A percentile compares a stretch with the other conserved stretches of the same genome.
Conservation (phyloP, 2,113 vertebrate genomes). For the Syrrhaptes paradoxus region DNA sequence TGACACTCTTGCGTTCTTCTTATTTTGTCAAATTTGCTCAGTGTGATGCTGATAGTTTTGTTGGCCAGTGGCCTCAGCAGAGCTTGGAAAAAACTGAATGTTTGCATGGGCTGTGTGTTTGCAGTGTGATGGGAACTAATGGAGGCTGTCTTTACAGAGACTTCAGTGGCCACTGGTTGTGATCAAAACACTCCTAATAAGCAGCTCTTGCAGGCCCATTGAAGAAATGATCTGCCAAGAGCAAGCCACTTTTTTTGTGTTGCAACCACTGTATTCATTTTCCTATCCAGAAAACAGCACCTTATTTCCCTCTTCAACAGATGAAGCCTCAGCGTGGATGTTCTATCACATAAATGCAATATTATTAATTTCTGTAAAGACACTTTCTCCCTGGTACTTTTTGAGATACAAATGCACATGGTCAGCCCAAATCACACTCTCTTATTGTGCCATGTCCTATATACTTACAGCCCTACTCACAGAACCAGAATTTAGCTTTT, state of each 20-base stretch:
- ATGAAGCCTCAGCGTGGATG: neutral
- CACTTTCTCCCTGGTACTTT: neutral
- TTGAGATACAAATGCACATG: neutral
- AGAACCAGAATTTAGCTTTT: neutral
- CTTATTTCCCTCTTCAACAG: neutral
- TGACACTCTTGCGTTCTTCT: neutral
- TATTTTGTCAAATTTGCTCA: slow-evolving; percentile 23
- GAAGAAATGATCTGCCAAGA: neutral
- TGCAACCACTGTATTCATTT: neutral
- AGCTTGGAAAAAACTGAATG: neutral
- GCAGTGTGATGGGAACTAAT: neutral
- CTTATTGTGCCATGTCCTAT: neutral
- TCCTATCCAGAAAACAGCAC: neutral
- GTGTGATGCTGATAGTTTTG: neutral
- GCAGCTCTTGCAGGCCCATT: neutral
- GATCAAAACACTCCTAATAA: neutral
- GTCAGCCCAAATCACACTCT: neutral
- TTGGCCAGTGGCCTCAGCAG: neutral
- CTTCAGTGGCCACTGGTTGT: neutral
- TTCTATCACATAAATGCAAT: neutral
- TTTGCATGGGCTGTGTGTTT: neutral
- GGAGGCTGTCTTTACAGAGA: neutral
- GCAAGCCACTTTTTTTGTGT: neutral
- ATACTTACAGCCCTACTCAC: neutral
- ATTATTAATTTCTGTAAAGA: neutral